A percentile compares a stretch with the other conserved stretches of the same genome.
These are phyloP conservation scores for Achlya flavicornis DNA, from an alignment of 2,888 invertebrate genomes.

Conservation along the genomic window DNA sequence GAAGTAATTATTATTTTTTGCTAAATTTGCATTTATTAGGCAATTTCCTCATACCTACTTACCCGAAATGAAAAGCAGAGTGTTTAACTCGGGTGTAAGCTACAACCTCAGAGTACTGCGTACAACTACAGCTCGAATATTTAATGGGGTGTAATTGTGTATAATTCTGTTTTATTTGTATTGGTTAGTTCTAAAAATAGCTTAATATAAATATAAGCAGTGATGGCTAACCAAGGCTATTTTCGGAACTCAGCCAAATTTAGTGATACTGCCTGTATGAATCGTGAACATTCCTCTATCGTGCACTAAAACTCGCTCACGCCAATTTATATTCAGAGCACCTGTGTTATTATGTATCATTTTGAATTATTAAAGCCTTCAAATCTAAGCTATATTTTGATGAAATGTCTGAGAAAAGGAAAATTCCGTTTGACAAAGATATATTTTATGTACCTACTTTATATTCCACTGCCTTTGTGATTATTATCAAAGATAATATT, in stretches of 20 bases:
- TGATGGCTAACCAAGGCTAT: not conserved
- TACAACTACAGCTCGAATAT: no score
- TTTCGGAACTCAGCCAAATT: not conserved
- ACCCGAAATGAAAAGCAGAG: no score
- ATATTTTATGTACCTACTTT: not conserved
- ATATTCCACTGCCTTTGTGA: no score
- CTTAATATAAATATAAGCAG: no score
- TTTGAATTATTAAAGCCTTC: not conserved
- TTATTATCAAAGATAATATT: no score
- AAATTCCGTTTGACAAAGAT: not conserved
- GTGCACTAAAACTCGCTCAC: slow-evolving; percentile 1
- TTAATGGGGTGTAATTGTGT: no score
- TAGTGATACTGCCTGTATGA: not conserved
- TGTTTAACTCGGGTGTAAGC: no score
- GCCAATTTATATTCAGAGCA: not conserved
- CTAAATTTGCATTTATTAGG: no score
- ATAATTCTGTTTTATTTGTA: no score
- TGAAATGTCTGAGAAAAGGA: not conserved
- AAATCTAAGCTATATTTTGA: not conserved
- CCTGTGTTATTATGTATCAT: slow-evolving; percentile 1
- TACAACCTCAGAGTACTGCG: no score
- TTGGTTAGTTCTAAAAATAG: not conserved
- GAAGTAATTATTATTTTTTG: no score
- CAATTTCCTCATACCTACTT: no score
- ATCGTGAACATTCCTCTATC: not conserved